These are phyloP conservation scores for Ficedula albicollis DNA, from an alignment of 2,797 vertebrate genomes.

Conservation along the genomic window DNA sequence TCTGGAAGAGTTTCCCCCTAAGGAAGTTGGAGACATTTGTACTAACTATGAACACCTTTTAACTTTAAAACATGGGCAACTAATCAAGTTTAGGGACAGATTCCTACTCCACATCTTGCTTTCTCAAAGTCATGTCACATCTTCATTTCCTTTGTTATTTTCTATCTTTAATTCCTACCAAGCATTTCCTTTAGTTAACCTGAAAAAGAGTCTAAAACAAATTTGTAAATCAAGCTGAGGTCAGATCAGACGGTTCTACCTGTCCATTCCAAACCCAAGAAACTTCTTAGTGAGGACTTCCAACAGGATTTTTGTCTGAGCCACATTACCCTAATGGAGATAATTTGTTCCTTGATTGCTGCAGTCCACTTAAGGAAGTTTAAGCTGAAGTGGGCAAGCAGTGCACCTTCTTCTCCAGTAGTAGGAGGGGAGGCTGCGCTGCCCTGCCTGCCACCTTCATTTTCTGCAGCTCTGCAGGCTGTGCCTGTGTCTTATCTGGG, in stretches of 20 bases:
- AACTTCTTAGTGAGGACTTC: neutral
- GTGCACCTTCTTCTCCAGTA: neutral
- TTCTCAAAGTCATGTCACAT: neutral
- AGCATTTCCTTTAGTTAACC: neutral
- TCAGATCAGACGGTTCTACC: neutral
- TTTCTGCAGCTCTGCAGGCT: neutral
- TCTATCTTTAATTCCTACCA: neutral
- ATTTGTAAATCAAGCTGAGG: neutral
- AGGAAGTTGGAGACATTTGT: neutral
- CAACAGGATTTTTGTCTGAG: neutral
- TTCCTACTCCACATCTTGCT: neutral
- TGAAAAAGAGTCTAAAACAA: neutral
- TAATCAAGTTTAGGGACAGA: neutral
- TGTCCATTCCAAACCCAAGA: neutral
- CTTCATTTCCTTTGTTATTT: neutral
- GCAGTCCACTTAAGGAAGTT: neutral
- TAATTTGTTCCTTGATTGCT: neutral
- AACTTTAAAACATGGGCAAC: neutral
- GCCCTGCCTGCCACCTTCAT: neutral
- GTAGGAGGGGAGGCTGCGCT: neutral
- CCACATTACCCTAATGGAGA: neutral
- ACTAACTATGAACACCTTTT: neutral
- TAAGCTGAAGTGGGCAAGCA: neutral
- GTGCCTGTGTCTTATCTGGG: constrained; percentile 60
- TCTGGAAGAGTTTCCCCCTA: neutral